Percentiles rank a stretch among this genome's conserved stretches.
These are phyloP conservation scores for Pongo abelii DNA, from an alignment of 2,113 vertebrate species.

Conservation along the genomic window DNA sequence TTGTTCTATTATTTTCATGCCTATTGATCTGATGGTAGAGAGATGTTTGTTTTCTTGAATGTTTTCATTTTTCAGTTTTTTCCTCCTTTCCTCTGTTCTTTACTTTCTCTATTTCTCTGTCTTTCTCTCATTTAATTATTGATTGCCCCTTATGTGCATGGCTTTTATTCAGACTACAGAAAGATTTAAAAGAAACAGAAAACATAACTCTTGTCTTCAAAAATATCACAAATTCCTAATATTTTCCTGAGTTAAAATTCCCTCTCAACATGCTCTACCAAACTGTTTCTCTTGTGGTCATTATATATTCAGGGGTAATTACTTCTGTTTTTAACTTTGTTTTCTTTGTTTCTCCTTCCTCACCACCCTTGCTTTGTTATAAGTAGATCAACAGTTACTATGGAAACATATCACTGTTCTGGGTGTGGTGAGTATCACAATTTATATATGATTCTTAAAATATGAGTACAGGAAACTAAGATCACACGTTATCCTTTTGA, in stretches of 20 bases:
- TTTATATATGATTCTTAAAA: slow-evolving; percentile 25
- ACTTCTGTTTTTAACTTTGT: slow-evolving; percentile 12
- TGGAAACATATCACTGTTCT: slow-evolving; percentile 39
- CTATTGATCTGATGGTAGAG: neutral
- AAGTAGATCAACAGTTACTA: slow-evolving; percentile 33
- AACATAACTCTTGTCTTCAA: neutral
- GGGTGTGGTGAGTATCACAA: slow-evolving; percentile 14
- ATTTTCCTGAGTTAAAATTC: neutral
- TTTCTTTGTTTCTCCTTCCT: slow-evolving; percentile 23
- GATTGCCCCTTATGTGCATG: neutral
- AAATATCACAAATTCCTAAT: neutral
- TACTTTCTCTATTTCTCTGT: neutral
- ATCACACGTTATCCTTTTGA: neutral
- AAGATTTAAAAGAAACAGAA: neutral
- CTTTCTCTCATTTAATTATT: neutral
- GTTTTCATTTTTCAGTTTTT: neutral
- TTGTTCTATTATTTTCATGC: neutral
- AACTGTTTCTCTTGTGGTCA: neutral
- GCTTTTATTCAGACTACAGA: neutral
- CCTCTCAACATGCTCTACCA: neutral
- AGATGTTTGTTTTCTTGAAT: neutral
- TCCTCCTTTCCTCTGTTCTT: neutral
- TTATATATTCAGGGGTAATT: neutral
- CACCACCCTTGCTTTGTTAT: slow-evolving; percentile 10
- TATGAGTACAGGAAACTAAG: slow-evolving; percentile 4